A percentile compares a stretch with the other conserved stretches of the same genome.
phyloP scores from a whole-genome alignment of 2,888 invertebrate genomes.

The Drosophila mimetica region DNA sequence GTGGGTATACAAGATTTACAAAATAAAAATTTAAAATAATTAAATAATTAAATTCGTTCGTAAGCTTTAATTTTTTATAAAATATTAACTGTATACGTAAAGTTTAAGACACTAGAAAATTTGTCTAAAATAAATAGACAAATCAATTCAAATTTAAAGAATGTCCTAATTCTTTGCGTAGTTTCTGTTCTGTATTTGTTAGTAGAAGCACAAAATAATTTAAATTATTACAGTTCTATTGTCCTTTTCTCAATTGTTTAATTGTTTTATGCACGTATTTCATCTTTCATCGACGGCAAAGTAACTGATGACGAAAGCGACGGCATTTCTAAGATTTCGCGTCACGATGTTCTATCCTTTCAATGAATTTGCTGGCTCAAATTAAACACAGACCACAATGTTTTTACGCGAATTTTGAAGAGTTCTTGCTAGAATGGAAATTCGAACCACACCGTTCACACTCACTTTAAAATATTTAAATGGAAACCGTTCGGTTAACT shows the following conservation, averaged over 20 bases:
- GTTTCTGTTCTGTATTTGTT: too few relatives aligned
- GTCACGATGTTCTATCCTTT: constrained; percentile 25
- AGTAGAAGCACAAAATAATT: background rate
- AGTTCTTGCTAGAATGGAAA: constrained; percentile 21
- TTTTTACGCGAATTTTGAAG: background rate
- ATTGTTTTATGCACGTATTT: constrained; percentile 32
- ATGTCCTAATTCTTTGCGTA: too few relatives aligned
- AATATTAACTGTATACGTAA: too few relatives aligned
- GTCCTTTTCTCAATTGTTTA: background rate
- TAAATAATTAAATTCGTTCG: too few relatives aligned
- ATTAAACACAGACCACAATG: background rate
- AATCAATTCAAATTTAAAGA: too few relatives aligned
- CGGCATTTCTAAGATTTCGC: constrained; percentile 75
- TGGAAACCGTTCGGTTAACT: constrained; percentile 9
- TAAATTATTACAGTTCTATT: background rate
- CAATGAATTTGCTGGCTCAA: background rate
- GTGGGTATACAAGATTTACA: too few relatives aligned
- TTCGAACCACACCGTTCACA: background rate
- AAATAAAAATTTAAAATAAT: too few relatives aligned
- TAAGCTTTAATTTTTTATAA: too few relatives aligned
- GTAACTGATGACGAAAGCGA: constrained; percentile 49
- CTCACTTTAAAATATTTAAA: constrained; percentile 33
- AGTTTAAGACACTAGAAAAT: too few relatives aligned
- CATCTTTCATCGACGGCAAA: constrained; percentile 11
- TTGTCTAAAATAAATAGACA: too few relatives aligned